Percentiles rank a stretch among this genome's conserved stretches.
Conservation (phyloP, 2,888 invertebrate species). For the Eristalis intricaria region DNA sequence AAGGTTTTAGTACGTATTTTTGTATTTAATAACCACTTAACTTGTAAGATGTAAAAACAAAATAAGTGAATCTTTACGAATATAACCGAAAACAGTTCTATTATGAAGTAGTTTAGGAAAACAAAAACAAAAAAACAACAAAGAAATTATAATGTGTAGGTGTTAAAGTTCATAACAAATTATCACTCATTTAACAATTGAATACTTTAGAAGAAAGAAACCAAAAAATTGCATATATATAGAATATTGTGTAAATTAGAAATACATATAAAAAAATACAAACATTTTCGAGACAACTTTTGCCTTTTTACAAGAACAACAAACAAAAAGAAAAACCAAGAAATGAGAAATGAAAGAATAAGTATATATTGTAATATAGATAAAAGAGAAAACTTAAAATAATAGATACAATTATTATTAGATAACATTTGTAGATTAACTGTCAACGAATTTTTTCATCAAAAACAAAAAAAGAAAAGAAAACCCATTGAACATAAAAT, state of each 20-base stretch:
- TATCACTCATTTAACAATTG: slow-evolving; percentile 4
- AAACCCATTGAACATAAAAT: slow-evolving; percentile 26
- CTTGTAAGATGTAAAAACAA: slow-evolving; percentile 24
- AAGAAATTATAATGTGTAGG: slow-evolving; percentile 3
- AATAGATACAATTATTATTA: slow-evolving; percentile 15
- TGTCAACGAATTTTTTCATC: slow-evolving; percentile 66
- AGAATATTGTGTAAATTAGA: not conserved
- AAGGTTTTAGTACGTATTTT: slow-evolving; percentile 69
- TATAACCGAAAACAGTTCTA: slow-evolving; percentile 26
- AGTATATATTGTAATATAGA: slow-evolving; percentile 33
- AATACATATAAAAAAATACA: slow-evolving; percentile 21
- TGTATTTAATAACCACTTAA: slow-evolving; percentile 59
- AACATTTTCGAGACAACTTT: slow-evolving; percentile 57
- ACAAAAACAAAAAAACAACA: no score
- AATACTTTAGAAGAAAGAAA: not conserved
- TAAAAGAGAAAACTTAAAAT: slow-evolving; percentile 3
- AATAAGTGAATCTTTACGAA: slow-evolving; percentile 23
- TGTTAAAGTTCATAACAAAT: slow-evolving; percentile 13
- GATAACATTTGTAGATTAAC: slow-evolving; percentile 47
- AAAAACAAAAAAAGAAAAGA: slow-evolving; percentile 22
- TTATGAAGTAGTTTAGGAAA: slow-evolving; percentile 30
- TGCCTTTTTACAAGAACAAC: slow-evolving; percentile 62
- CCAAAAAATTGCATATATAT: not conserved
- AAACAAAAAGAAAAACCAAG: slow-evolving; percentile 4
- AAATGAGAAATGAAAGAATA: slow-evolving; percentile 12